A percentile compares a stretch with the other conserved stretches of the same genome.
These are phyloP conservation scores for Cylas formicarius DNA, from an alignment of 1,140 invertebrate genomes.

Conservation along the genomic window DNA sequence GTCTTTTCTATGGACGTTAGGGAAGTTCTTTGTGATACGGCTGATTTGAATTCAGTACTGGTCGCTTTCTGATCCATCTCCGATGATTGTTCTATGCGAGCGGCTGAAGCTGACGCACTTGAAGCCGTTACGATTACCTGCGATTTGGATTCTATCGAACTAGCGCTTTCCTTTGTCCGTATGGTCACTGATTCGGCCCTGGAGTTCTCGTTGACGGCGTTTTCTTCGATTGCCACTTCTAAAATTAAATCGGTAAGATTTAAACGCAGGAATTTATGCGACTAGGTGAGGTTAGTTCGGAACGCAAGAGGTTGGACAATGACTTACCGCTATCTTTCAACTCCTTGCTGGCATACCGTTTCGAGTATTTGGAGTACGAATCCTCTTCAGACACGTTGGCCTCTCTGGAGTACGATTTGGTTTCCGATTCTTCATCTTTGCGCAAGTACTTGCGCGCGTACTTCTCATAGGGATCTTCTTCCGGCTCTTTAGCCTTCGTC, in stretches of 20 bases:
- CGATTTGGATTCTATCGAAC: conserved; percentile 2
- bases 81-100: not conserved
- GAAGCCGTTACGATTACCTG: conserved; percentile 5
- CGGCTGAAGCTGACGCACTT: not conserved
- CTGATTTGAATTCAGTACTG: not conserved
- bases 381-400: conserved; percentile 25
- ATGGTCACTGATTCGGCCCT: conserved; percentile 9
- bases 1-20: not conserved
- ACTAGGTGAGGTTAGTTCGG: no score
- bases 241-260: no score
- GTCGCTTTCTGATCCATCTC: not conserved
- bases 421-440: conserved; percentile 17
- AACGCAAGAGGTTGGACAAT: not conserved
- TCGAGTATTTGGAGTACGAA: conserved; percentile 28
- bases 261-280: no score
- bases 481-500: conserved; percentile 18
- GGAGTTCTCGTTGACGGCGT: conserved; percentile 11
- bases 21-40: not conserved
- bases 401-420: conserved; percentile 1
- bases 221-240: no score
- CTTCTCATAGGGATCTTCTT: conserved; percentile 27
- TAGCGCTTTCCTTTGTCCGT: conserved; percentile 12
- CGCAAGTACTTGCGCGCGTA: conserved; percentile 30
- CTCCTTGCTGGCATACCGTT: conserved; percentile 11
- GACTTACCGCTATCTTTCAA: conserved; percentile 8